These are phyloP conservation scores for Pristionchus mayeri DNA, from an alignment of 2,888 invertebrate species.

Conservation along the genomic window DNA sequence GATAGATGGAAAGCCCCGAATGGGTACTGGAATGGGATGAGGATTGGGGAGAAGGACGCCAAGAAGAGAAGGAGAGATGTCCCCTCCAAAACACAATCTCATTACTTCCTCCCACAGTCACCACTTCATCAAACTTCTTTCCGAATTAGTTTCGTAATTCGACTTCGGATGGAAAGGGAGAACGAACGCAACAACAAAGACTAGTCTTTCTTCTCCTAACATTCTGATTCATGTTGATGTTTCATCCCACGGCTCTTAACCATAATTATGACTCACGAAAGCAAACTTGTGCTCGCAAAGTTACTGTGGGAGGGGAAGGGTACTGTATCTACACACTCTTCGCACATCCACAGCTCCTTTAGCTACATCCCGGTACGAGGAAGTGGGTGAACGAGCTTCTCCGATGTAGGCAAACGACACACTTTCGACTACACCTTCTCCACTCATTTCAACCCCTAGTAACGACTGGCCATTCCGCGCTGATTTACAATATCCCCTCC, in stretches of 20 bases:
- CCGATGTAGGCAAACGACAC: neutral
- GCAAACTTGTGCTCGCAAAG: neutral
- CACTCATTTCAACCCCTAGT: neutral
- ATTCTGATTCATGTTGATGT: conserved; percentile 11
- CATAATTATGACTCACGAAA: conserved; percentile 19
- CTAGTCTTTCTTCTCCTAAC: neutral
- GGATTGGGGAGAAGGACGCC: neutral
- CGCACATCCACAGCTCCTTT: neutral
- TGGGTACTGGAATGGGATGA: neutral
- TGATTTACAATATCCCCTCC: neutral
- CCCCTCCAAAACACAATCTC: neutral
- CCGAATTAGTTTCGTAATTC: neutral
- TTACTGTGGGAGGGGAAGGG: neutral
- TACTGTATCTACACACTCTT: neutral
- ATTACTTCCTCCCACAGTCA: neutral
- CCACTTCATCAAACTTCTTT: neutral
- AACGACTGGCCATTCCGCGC: conserved; percentile 2
- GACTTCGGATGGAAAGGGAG: neutral
- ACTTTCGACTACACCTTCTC: neutral
- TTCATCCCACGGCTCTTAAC: neutral
- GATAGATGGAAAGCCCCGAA: neutral
- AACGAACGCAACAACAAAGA: neutral
- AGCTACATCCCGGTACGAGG: neutral
- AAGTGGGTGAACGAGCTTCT: neutral
- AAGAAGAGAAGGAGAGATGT: neutral